Base-by-base conservation (phyloP, 2,888 invertebrate genomes). In the Parnassius glacialis region DNA sequence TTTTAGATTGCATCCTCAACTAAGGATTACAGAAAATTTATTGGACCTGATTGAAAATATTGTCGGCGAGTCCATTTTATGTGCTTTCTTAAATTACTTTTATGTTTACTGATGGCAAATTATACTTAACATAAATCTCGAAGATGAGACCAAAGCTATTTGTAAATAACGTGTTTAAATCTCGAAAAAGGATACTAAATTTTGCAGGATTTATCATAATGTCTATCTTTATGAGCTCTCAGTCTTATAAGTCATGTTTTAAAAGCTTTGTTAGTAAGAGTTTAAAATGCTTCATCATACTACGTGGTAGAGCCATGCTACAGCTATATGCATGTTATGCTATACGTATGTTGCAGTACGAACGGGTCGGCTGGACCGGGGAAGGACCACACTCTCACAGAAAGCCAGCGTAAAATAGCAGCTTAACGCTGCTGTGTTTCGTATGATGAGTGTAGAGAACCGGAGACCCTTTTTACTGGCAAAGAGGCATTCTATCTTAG, bases 41-140 rank as follows among this genome's bases (percentile, higher is more conserved):
- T 83, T 77, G 74, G 80, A 73, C 77, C 74, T 76, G 76, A 83
- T 81, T 79, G 82, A 84, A 84, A 85, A 85, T 85, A 84, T 84
- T 79, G 76, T 81, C 76, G 71, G 74, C 74, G 70, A 76, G 79
- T 79, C 80, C 74, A 74, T 79, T 83, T 85, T 80, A 84, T 83
- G 80, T 74, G 79, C 75, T 78, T 79, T 75, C 74, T 70, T 79
- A 76, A 76, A 78, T 84, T 79, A 80, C 67, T 67, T 73, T 78
- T 78, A 65, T 78, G 78, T 74, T 75, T 71, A 70, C 68, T 73
- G 75, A 78, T 75, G 71, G 75, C 66, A 71, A 73, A 79, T 80
- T 77, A 78, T 79, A 74, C 71, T 71, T 70, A 69, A 71, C 72
- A 74, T 78, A 75, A 78, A 74, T 74, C 70, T 68, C 69, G 73